Evolutionary conservation across 2,888 invertebrate genomes (phyloP).

Genomic region (Thelaira solivaga): DNA sequence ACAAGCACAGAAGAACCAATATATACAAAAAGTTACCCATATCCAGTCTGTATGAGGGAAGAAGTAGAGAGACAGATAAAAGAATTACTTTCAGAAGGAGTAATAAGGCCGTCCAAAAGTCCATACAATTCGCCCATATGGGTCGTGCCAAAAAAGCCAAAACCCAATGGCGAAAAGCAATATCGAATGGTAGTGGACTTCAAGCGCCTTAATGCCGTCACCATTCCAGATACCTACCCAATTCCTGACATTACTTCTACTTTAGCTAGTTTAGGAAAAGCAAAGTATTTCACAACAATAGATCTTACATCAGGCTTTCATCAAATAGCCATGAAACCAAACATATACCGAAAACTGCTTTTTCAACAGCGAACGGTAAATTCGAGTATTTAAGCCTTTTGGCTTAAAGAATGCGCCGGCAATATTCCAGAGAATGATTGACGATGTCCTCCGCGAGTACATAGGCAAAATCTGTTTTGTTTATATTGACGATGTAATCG

Average conservation of each 20-base stretch:
- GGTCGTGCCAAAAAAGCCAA: no score
- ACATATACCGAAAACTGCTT: conserved; percentile 16
- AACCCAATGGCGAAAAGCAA: no score
- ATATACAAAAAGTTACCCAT: background rate
- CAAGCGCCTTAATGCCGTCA: conserved; percentile 62
- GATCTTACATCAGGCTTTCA: conserved; percentile 50
- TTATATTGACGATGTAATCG: background rate
- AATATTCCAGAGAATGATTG: background rate
- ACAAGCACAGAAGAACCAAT: no score
- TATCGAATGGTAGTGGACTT: no score
- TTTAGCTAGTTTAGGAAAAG: conserved; percentile 59
- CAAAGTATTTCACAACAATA: no score
- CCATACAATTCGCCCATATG: no score
- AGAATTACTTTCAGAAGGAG: conserved; percentile 62
- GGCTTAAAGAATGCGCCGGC: no score
- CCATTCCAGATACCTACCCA: conserved; percentile 58
- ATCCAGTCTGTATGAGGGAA: background rate
- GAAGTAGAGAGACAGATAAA: background rate
- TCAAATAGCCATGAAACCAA: conserved; percentile 37
- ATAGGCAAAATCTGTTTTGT: background rate
- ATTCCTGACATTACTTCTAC: conserved; percentile 61
- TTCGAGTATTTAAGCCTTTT: no score
- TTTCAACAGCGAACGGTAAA: background rate
- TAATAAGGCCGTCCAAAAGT: conserved; percentile 68
- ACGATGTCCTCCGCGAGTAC: conserved; percentile 2